These are phyloP conservation scores for Carpatolechia fugitivella DNA, from an alignment of 2,888 invertebrate genomes.

Conservation along the genomic window DNA sequence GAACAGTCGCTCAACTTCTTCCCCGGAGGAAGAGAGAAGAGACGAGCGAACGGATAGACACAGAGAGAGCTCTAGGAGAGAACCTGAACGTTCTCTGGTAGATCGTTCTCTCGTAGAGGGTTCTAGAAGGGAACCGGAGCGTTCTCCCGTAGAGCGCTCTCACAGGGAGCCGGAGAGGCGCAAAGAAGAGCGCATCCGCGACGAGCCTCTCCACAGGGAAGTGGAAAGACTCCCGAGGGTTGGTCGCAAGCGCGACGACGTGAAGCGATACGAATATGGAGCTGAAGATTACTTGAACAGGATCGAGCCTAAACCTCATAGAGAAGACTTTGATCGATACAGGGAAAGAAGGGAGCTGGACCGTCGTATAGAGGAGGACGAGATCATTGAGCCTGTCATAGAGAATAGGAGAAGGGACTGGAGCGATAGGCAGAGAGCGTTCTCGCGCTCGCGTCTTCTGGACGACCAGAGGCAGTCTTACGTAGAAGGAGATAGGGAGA, in stretches of 20 bases:
- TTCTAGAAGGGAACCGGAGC: conserved; percentile 56
- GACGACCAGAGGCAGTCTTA: conserved; percentile 71
- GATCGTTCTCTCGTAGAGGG: conserved; percentile 56
- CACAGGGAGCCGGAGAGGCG: conserved; percentile 57
- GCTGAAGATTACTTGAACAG: conserved; percentile 67
- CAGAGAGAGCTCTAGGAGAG: conserved; percentile 62
- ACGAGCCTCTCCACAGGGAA: conserved; percentile 47
- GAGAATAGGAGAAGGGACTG: conserved; percentile 67
- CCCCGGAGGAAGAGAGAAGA: conserved; percentile 74
- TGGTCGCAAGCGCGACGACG: conserved; percentile 65
- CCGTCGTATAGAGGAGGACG: conserved; percentile 69
- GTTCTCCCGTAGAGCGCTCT: conserved; percentile 61
- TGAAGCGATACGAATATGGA: conserved; percentile 67
- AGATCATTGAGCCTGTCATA: conserved; percentile 67
- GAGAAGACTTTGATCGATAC: conserved; percentile 65
- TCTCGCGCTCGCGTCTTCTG: conserved; percentile 68
- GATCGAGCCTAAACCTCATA: conserved; percentile 39
- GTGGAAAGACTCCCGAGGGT: conserved; percentile 69
- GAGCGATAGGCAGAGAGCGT: conserved; percentile 67
- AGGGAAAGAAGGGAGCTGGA: conserved; percentile 66
- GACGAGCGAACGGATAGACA: conserved; percentile 72
- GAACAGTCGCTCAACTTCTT: conserved; percentile 76
- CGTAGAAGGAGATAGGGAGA: conserved; percentile 62
- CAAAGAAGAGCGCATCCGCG: conserved; percentile 62
- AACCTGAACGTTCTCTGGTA: conserved; percentile 59